phyloP scores from a whole-genome alignment of 2,888 invertebrate species.

The Celastrina argiolus region DNA sequence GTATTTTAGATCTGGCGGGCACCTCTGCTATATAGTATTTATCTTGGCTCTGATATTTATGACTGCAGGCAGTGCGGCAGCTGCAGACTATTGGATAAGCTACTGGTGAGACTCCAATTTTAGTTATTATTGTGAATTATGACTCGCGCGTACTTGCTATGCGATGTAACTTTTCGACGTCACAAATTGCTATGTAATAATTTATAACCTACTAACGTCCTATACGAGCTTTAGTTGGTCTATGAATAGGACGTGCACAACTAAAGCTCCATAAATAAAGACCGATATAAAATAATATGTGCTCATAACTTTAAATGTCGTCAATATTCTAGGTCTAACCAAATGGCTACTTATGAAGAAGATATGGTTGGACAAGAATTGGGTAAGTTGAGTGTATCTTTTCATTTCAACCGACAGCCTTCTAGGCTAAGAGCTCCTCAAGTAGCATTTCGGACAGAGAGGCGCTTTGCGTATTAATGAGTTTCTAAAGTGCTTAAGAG shows the following conservation, averaged over 20 bases:
- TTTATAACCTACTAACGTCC: not conserved
- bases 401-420: conserved; percentile 1
- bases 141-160: not conserved
- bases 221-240: too few species aligned
- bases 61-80: conserved; percentile 79
- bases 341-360: conserved; percentile 59
- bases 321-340: conserved; percentile 56
- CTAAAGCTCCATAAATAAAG: not conserved
- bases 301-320: not conserved
- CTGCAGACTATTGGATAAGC: conserved; percentile 84
- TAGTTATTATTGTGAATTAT: not conserved
- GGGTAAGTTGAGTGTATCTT: conserved; percentile 42
- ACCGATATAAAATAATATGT: not conserved
- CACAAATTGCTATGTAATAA: conserved; percentile 7
- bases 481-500: conserved; percentile 3
- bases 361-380: conserved; percentile 44
- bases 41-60: conserved; percentile 53
- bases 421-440: not conserved
- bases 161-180: not conserved
- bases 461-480: conserved; percentile 3
- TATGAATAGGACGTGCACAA: not conserved
- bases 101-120: conserved; percentile 73
- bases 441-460: conserved; percentile 13
- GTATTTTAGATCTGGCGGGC: conserved; percentile 62
- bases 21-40: conserved; percentile 49